Base-by-base conservation (phyloP, 2,888 invertebrate genomes). In the Oligia latruncula region DNA sequence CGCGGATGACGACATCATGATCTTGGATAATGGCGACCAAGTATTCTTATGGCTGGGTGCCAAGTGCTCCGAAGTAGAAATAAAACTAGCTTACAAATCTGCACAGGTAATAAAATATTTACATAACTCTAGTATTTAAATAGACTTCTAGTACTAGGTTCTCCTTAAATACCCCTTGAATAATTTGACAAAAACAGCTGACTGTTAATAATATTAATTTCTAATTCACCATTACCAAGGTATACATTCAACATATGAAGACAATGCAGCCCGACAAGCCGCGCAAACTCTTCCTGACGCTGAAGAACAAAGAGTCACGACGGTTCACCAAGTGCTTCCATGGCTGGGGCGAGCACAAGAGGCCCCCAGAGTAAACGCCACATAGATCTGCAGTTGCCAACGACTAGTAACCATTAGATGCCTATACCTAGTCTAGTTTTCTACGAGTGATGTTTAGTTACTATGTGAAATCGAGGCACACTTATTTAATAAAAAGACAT, bases 1-100 rank as follows among this genome's bases (percentile, higher is more conserved):
- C 89, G 99, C 99, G 1, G 99, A 99, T 95, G 99, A 99, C 94
- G 99, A 99, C 95, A 99, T 99, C 62, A 99, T 99, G 99, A 99
- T 99, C 88, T 97, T 99, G 89, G 99, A 99, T 95, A 99, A 99
- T 93, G 99, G 99, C 6, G 98, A 99, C 91, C 99, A 99, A 95
- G 99, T 99, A 78, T 99, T 99, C 96, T 97, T 99, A 76, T 99
- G 99, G 99, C 97, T 99, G 77, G 99, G 99, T 17, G 98, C 99
- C 78, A 98, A 98, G 90, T 99, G 99, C 92, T 99, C 99, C 80
- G 99, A 99, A 96, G 99, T 99, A 8, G 99, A 99, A 97, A 99
- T 99, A 81, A 99, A 99, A 96, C 97, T 99, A 77, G 99, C 99
- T 0, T 99, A 99, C 94, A 99, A 99, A 97, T 99, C 99, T 84